Conservation (phyloP, 2,888 invertebrate genomes). For the Papilio protenor region DNA sequence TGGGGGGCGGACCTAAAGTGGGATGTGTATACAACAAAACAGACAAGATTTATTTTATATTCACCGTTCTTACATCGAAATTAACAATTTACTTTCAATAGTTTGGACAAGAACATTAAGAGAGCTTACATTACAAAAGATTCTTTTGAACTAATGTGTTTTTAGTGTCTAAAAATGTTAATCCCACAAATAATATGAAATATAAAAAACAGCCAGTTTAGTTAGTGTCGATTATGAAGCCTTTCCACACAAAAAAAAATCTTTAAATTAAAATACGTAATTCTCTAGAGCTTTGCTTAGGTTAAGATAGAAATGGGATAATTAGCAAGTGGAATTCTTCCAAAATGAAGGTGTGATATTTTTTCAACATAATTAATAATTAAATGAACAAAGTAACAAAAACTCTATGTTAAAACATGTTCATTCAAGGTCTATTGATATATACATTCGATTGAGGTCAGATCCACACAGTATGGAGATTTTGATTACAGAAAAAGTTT, state of each 20-base stretch:
- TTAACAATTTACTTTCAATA: slow-evolving; percentile 12
- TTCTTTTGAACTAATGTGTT: not conserved
- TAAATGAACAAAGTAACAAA: not conserved
- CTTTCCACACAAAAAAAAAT: too few relatives aligned
- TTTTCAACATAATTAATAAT: too few relatives aligned
- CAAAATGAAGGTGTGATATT: too few relatives aligned
- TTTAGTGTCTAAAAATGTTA: too few relatives aligned
- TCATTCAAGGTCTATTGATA: not conserved
- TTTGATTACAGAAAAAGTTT: slow-evolving; percentile 30
- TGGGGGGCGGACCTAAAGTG: slow-evolving; percentile 25
- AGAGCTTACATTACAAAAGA: not conserved
- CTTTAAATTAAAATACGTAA: too few relatives aligned
- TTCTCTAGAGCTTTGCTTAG: too few relatives aligned
- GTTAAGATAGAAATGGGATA: too few relatives aligned
- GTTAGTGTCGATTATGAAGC: too few relatives aligned
- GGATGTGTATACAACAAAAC: slow-evolving; percentile 26
- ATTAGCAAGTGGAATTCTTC: too few relatives aligned
- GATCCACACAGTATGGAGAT: not conserved
- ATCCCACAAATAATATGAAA: too few relatives aligned
- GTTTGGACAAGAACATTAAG: not conserved
- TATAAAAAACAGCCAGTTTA: too few relatives aligned
- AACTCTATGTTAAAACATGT: not conserved
- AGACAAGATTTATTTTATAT: slow-evolving; percentile 6
- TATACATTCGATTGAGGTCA: not conserved
- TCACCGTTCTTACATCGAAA: slow-evolving; percentile 12